Base-by-base conservation (phyloP, 1,140 invertebrate species). In the Protaetia brevitarsis region DNA sequence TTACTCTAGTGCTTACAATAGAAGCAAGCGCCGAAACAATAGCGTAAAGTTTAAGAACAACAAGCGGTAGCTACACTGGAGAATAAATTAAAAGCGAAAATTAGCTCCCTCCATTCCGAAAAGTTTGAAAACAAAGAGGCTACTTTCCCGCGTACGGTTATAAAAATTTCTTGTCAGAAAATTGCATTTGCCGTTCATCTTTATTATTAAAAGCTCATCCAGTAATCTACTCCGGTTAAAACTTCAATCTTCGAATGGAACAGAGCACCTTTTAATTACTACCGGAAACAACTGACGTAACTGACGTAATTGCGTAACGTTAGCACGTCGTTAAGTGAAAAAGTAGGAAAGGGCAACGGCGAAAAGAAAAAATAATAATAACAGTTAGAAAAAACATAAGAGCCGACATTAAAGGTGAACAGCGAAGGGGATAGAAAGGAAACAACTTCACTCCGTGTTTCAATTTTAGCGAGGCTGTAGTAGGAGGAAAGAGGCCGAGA, bases 221-320 rank as follows among this genome's bases (percentile, higher is more conserved):
- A 23, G 13, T 51, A 51, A 51, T 51, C 26, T 8, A 23, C 4
- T 51, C 19, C 41, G 41, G 26, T 51, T 51, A 51, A 51, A 51
- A 51, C 26, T 51, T 51, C 41, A 51, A 51, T 51, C 26, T 51
- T 16, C 19, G 19, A 51, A 51, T 51, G 41, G 41, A 16, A 23
- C 41, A 51, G 26, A 51, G 41, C 41, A 19, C 41, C 26, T 51
- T 51, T 51, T 51, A 51, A 51, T 51, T 51, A 51, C 41, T 19
- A 51, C 21, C 41, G 41, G 41, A 51, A 51, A 51, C 41, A 51
- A 51, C 41, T 23, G 41, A 23, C 19, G 41, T 6, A 7, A n/a
- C n/a, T n/a, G n/a, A 6, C 41, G 41, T 51, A 51, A 19, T 51
- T 51, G 41, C 41, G 16, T 21, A 23, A 8, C 41, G 41, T 51